phyloP scores from a whole-genome alignment of 1,140 invertebrate genomes.

The Capitella teleta region DNA sequence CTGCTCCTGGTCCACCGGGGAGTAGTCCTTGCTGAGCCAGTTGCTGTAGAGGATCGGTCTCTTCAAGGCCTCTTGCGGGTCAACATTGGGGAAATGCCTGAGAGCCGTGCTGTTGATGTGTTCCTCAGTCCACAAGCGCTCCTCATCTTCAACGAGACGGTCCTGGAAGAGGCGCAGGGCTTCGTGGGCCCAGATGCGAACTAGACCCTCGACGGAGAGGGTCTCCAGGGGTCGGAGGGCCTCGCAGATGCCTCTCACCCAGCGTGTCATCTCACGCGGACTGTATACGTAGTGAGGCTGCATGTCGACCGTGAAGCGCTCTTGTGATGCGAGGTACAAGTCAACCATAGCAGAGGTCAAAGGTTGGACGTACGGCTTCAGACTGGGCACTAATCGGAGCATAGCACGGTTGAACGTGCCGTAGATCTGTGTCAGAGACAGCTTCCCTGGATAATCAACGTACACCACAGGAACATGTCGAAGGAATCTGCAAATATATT shows the following conservation, averaged over 20 bases:
- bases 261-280: slow-evolving; percentile 98
- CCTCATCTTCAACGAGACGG: slow-evolving; percentile 82
- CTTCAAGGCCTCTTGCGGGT: slow-evolving; percentile 69
- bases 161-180: slow-evolving; percentile 92
- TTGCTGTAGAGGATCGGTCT: slow-evolving; percentile 96
- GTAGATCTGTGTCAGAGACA: slow-evolving; percentile 85
- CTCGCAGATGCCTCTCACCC: slow-evolving; percentile 98
- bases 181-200: slow-evolving; percentile 96
- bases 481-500: slow-evolving; percentile 36
- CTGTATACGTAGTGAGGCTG: slow-evolving; percentile 99
- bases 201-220: slow-evolving; percentile 81
- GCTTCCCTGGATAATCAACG: slow-evolving; percentile 98
- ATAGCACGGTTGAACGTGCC: slow-evolving; percentile 96
- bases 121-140: slow-evolving; percentile 95
- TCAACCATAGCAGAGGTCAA: slow-evolving; percentile 98
- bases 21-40: slow-evolving; percentile 97
- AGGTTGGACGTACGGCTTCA: slow-evolving; percentile 87
- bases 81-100: slow-evolving; percentile 89
- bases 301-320: slow-evolving; percentile 98
- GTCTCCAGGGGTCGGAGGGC: slow-evolving; percentile 86
- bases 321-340: slow-evolving; percentile 93
- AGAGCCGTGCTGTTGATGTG: slow-evolving; percentile 88
- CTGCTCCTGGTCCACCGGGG: slow-evolving; percentile 89
- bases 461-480: slow-evolving; percentile 96
- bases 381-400: slow-evolving; percentile 77